Evolutionary conservation across 2,113 vertebrate species (phyloP).

Genomic region (Perccottus glenii): DNA sequence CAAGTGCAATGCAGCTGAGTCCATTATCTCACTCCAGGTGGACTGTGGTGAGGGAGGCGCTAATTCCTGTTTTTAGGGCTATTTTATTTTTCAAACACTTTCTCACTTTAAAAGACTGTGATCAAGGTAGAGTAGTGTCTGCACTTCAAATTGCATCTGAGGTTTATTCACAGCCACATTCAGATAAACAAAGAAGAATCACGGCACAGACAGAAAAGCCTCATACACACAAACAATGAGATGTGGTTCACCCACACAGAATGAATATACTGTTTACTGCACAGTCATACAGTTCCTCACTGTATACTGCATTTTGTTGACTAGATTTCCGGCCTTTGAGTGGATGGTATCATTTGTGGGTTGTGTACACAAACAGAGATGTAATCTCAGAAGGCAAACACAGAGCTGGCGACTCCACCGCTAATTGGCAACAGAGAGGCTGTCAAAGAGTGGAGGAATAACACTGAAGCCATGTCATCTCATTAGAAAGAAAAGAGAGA

Average conservation of each 20-base stretch:
- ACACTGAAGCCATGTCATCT: constrained; percentile 55
- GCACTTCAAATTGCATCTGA: background rate
- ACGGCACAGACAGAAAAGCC: constrained; percentile 1
- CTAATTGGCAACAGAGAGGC: constrained; percentile 73
- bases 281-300: background rate
- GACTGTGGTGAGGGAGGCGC: no score
- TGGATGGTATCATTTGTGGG: constrained; percentile 60
- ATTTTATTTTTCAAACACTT: background rate
- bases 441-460: constrained; percentile 57
- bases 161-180: constrained; percentile 7
- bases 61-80: constrained; percentile 8
- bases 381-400: constrained; percentile 67
- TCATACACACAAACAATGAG: constrained; percentile 1
- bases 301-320: constrained; percentile 35
- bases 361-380: constrained; percentile 66
- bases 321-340: constrained; percentile 53
- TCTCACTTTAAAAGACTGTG: constrained; percentile 18
- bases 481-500: constrained; percentile 47
- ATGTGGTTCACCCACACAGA: background rate
- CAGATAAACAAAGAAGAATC: background rate
- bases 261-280: background rate
- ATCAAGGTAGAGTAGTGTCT: constrained; percentile 22
- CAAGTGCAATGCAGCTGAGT: background rate
- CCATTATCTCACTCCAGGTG: background rate
- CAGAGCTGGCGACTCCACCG: constrained; percentile 47